Percentiles rank a stretch among this genome's conserved stretches.
These are phyloP conservation scores for Cylas formicarius DNA, from an alignment of 1,140 invertebrate genomes.

Conservation along the genomic window DNA sequence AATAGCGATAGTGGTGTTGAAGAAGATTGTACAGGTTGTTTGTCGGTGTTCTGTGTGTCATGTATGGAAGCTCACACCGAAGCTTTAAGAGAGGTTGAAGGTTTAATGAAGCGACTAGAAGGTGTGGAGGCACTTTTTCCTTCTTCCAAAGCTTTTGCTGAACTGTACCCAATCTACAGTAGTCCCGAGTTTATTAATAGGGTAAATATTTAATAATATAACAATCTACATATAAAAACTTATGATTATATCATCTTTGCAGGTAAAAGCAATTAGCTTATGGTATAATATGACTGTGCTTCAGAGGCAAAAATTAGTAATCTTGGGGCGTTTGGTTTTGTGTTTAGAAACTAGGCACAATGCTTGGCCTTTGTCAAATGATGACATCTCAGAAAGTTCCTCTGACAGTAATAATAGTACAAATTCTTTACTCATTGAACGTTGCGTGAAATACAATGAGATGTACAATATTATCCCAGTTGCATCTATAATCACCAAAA, in stretches of 20 bases:
- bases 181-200: slow-evolving; percentile 57
- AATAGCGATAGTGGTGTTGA: slow-evolving; percentile 41
- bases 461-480: slow-evolving; percentile 42
- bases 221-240: background rate
- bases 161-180: slow-evolving; percentile 64
- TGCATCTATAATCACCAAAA: slow-evolving; percentile 41
- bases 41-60: slow-evolving; percentile 60
- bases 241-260: background rate
- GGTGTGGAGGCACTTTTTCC: slow-evolving; percentile 76
- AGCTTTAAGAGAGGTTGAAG: slow-evolving; percentile 66
- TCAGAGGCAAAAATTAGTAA: slow-evolving; percentile 70
- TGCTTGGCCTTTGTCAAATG: slow-evolving; percentile 25
- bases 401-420: slow-evolving; percentile 38
- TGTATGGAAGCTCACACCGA: slow-evolving; percentile 62
- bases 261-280: slow-evolving; percentile 69
- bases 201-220: slow-evolving; percentile 19
- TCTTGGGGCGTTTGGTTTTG: slow-evolving; percentile 67
- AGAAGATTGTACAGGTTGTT: slow-evolving; percentile 47
- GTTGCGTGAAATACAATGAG: slow-evolving; percentile 26
- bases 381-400: slow-evolving; percentile 18
- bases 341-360: slow-evolving; percentile 41
- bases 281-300: slow-evolving; percentile 87
- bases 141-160: slow-evolving; percentile 69
- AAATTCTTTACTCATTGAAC: slow-evolving; percentile 29
- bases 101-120: slow-evolving; percentile 64